Percentiles rank a stretch among this genome's conserved stretches.
Evolutionary conservation across 2,797 vertebrate species (phyloP).

Genomic region (Hydrolagus colliei): DNA sequence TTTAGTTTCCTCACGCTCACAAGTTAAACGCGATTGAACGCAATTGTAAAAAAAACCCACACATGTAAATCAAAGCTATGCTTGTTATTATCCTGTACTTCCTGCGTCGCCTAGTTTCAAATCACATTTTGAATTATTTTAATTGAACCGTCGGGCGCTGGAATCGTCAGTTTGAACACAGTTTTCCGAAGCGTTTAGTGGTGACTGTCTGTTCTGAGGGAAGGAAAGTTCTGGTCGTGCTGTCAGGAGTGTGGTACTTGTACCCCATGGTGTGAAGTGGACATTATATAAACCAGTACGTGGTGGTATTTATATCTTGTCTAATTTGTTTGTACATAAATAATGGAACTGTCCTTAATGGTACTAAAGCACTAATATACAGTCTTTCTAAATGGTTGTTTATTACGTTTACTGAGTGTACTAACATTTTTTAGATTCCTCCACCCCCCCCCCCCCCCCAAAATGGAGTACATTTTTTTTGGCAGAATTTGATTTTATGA

Average conservation of each 20-base stretch:
- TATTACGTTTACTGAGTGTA: conserved; percentile 26
- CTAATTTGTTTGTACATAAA: conserved; percentile 20
- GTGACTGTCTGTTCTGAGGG: background rate
- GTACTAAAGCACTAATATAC: conserved; percentile 29
- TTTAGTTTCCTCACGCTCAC: background rate
- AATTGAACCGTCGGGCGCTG: background rate
- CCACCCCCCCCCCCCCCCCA: background rate
- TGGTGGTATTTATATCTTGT: background rate
- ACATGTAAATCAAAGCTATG: background rate
- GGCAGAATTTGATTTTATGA: conserved; percentile 29
- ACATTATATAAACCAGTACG: conserved; percentile 19
- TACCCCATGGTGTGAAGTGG: conserved; percentile 18
- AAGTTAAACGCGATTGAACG: background rate
- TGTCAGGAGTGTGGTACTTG: conserved; percentile 15
- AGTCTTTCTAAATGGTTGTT: conserved; percentile 23
- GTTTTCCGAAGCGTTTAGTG: background rate
- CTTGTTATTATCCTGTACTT: background rate
- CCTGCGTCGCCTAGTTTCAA: background rate
- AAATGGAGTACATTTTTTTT: background rate
- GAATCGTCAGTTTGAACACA: background rate
- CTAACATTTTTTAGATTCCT: conserved; percentile 11
- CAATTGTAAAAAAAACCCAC: background rate
- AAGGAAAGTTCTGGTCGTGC: background rate
- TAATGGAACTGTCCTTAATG: conserved; percentile 16
- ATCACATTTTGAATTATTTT: background rate